Percentiles rank a stretch among this genome's conserved stretches.
Conservation (phyloP, 2,113 vertebrate genomes). For the Ranitomeya imitator region DNA sequence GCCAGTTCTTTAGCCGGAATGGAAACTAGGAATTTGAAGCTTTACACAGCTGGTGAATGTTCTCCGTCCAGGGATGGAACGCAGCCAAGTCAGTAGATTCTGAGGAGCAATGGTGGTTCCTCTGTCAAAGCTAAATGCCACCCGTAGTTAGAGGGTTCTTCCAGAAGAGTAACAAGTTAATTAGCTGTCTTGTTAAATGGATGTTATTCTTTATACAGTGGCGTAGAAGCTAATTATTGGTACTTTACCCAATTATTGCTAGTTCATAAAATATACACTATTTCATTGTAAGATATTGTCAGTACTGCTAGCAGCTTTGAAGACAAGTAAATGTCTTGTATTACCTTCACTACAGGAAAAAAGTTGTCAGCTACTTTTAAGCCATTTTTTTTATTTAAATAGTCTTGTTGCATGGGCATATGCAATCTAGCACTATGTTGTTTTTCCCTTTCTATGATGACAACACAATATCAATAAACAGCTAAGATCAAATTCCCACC, state of each 20-base stretch:
- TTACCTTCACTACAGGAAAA: not conserved
- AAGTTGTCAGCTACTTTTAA: not conserved
- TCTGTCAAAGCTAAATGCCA: constrained; percentile 44
- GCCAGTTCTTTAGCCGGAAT: constrained; percentile 55
- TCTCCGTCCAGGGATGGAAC: constrained; percentile 49
- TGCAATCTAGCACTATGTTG: no score
- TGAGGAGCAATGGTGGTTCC: constrained; percentile 44
- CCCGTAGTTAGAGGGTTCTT: constrained; percentile 12
- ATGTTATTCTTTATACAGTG: not conserved
- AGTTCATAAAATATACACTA: not conserved
- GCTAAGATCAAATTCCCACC: no score
- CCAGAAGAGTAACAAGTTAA: constrained; percentile 29
- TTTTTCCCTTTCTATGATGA: no score
- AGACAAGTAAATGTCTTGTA: not conserved
- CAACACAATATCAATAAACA: no score
- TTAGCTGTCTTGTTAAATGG: not conserved
- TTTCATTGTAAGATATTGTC: not conserved
- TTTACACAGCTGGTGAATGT: constrained; percentile 59
- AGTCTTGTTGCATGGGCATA: no score
- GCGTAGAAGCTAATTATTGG: not conserved
- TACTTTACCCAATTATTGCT: not conserved
- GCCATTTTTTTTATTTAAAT: no score
- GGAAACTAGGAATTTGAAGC: constrained; percentile 57
- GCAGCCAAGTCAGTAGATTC: constrained; percentile 49
- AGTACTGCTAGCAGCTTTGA: not conserved